phyloP scores from a whole-genome alignment of 2,888 invertebrate species.

The Folsomia manolachei region DNA sequence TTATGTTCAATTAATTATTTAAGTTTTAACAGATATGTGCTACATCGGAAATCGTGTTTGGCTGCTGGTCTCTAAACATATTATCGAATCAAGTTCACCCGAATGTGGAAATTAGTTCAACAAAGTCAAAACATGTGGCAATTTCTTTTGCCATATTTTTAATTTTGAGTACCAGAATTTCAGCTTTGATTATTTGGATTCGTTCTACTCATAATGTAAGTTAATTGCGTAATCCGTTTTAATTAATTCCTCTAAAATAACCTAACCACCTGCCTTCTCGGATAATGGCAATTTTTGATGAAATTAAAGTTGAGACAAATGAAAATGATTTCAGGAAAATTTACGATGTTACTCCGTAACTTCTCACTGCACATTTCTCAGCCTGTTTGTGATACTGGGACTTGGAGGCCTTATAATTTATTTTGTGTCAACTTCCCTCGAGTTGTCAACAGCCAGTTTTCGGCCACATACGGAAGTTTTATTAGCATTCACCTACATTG shows the following conservation, averaged over 20 bases:
- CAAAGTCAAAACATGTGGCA: conserved; percentile 30
- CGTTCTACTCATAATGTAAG: conserved; percentile 32
- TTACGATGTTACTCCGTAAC: conserved; percentile 31
- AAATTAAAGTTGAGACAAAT: conserved; percentile 6
- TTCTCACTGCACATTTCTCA: conserved; percentile 30
- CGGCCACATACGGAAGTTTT: conserved; percentile 31
- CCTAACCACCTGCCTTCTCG: background rate
- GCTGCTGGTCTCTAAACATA: conserved; percentile 31
- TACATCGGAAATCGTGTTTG: conserved; percentile 33
- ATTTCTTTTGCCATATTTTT: conserved; percentile 33
- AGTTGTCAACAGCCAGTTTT: conserved; percentile 18
- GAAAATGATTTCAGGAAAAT: conserved; percentile 11
- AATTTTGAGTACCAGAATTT: conserved; percentile 28
- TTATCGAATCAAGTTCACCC: conserved; percentile 1
- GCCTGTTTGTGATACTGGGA: conserved; percentile 30
- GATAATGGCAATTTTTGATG: background rate
- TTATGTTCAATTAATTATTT: too few relatives aligned
- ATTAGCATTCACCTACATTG: conserved; percentile 25
- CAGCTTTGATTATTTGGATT: conserved; percentile 31
- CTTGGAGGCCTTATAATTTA: conserved; percentile 28
- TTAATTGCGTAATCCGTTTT: background rate
- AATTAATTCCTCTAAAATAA: background rate
- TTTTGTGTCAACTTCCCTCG: conserved; percentile 28
- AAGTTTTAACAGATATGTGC: conserved; percentile 38
- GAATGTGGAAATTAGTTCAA: background rate